Conservation (phyloP, 2,113 vertebrate genomes). For the Oncorhynchus gorbuscha region DNA sequence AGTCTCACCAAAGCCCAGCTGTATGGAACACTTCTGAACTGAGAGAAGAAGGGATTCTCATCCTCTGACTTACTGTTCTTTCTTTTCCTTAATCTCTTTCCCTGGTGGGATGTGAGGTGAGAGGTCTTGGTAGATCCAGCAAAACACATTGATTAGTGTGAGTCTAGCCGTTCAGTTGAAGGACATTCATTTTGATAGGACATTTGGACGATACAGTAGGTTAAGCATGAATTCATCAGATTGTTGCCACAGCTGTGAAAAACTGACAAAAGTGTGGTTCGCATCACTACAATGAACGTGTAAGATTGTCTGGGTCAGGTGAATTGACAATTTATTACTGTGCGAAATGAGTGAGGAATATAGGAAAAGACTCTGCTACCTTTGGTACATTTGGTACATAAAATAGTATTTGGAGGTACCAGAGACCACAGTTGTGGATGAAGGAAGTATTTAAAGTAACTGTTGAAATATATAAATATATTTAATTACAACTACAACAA, state of each 20-base stretch:
- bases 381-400: background rate
- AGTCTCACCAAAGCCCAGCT: constrained; percentile 98
- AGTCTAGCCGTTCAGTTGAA: background rate
- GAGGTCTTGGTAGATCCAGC: constrained; percentile 5
- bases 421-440: constrained; percentile 30
- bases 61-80: background rate
- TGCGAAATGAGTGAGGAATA: constrained; percentile 1
- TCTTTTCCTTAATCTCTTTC: constrained; percentile 13
- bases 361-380: background rate
- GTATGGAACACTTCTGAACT: constrained; percentile 95
- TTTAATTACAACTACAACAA: constrained; percentile 47
- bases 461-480: constrained; percentile 57
- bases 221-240: constrained; percentile 39
- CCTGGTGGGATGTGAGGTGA: constrained; percentile 6
- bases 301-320: background rate
- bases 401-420: background rate
- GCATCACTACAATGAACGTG: constrained; percentile 14
- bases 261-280: background rate
- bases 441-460: constrained; percentile 46
- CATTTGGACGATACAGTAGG: constrained; percentile 10
- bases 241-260: constrained; percentile 32
- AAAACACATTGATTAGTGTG: background rate
- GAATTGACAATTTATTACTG: background rate
- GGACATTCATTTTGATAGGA: background rate
- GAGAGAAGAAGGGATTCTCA: constrained; percentile 45